These are phyloP conservation scores for Stichodactyla helianthus DNA, from an alignment of 64 coral and sea anemone genomes.

Conservation along the genomic window DNA sequence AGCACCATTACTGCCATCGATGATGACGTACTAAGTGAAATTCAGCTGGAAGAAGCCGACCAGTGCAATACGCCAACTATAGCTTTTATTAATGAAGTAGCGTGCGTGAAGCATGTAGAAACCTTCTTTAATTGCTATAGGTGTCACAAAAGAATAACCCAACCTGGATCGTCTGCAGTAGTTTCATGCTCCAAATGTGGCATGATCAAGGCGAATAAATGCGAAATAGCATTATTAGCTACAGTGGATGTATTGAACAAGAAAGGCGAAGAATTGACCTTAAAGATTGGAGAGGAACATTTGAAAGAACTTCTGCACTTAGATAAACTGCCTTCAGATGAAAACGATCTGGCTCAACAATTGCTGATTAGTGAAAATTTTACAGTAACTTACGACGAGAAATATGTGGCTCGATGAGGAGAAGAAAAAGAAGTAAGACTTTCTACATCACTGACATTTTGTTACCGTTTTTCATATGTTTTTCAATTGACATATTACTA, in stretches of 20 bases:
- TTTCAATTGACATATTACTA: no score
- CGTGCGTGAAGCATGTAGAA: slow-evolving; percentile 21
- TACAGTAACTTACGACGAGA: slow-evolving; percentile 15
- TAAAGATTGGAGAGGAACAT: no score
- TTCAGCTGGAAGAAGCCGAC: slow-evolving; percentile 23
- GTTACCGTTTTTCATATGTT: no score
- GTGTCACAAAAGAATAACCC: slow-evolving; percentile 42
- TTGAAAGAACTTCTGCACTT: no score
- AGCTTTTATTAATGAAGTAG: slow-evolving; percentile 25
- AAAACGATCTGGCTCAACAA: slow-evolving; percentile 12
- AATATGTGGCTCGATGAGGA: no score
- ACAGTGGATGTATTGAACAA: no score
- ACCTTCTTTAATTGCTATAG: slow-evolving; percentile 29
- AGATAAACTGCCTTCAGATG: slow-evolving; percentile 31
- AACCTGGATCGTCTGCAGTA: slow-evolving; percentile 26
- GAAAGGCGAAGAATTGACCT: no score
- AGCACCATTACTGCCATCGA: slow-evolving; percentile 32
- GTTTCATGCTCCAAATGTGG: slow-evolving; percentile 32
- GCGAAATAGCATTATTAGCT: neutral
- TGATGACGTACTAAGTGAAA: slow-evolving; percentile 22
- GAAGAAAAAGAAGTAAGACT: no score
- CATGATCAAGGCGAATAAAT: slow-evolving; percentile 23
- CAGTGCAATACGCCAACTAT: slow-evolving; percentile 18
- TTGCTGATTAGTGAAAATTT: slow-evolving; percentile 24
- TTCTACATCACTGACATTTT: no score